Percentiles rank a stretch among this genome's conserved stretches.
phyloP scores from a whole-genome alignment of 1,140 invertebrate genomes.

The Philaenus spumarius region DNA sequence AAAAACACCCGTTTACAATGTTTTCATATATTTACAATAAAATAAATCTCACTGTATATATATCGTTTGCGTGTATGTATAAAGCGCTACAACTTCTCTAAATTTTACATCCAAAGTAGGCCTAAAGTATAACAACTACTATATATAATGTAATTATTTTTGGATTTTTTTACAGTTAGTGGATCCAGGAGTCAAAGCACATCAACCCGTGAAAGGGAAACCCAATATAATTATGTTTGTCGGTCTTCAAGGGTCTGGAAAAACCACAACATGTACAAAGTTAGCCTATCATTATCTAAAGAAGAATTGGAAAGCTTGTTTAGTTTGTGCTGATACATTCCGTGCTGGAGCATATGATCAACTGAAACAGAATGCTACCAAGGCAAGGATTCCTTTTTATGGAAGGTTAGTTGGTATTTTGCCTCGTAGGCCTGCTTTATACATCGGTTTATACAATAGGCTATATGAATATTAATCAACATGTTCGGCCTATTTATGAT shows the following conservation, averaged over 20 bases:
- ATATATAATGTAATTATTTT: conserved; percentile 19
- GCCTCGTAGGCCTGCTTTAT: too few relatives aligned
- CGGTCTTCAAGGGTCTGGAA: conserved; percentile 96
- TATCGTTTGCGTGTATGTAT: too few relatives aligned
- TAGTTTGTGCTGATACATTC: conserved; percentile 99
- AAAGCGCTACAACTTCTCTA: conserved; percentile 8
- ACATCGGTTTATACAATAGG: too few relatives aligned
- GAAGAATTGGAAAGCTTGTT: conserved; percentile 98
- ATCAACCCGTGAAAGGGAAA: conserved; percentile 91
- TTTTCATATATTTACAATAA: too few relatives aligned
- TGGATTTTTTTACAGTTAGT: conserved; percentile 72
- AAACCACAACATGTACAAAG: conserved; percentile 99
- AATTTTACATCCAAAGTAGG: conserved; percentile 5
- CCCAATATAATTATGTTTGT: conserved; percentile 99
- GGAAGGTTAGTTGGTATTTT: conserved; percentile 85
- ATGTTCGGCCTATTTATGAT: too few relatives aligned
- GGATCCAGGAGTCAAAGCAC: conserved; percentile 97
- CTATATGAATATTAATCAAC: too few relatives aligned
- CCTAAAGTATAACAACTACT: background rate
- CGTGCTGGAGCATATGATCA: conserved; percentile 99
- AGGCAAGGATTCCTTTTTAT: conserved; percentile 99
- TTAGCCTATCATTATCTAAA: conserved; percentile 98
- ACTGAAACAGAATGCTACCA: conserved; percentile 99
- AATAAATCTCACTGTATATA: too few relatives aligned
- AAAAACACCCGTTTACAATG: too few relatives aligned